Conservation (phyloP, 2,113 vertebrate genomes). For the Lampris incognitus region DNA sequence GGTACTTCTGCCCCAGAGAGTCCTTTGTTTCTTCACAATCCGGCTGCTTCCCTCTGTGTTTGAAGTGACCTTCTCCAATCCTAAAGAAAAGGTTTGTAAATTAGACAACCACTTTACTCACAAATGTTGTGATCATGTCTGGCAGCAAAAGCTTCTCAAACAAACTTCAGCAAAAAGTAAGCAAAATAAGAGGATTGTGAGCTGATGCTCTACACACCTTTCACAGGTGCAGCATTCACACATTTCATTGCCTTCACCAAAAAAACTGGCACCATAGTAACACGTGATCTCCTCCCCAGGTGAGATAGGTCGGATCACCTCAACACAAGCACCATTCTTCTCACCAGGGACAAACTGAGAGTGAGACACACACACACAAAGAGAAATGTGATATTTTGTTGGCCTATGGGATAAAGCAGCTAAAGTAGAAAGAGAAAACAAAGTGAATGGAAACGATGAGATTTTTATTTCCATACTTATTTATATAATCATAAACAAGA, state of each 20-base stretch:
- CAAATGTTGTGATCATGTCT: not conserved
- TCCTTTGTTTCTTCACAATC: conserved; percentile 76
- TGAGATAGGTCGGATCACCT: conserved; percentile 90
- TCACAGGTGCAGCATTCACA: conserved; percentile 95
- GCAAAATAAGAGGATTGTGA: not conserved
- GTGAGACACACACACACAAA: conserved; percentile 36
- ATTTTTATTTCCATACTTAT: not conserved
- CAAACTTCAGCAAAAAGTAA: not conserved
- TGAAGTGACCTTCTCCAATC: conserved; percentile 90
- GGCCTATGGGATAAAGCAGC: conserved; percentile 30
- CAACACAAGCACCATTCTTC: conserved; percentile 89
- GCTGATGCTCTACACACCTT: conserved; percentile 80
- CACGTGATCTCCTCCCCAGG: conserved; percentile 94
- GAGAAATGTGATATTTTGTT: conserved; percentile 54
- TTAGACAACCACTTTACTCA: not conserved
- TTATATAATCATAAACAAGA: not conserved
- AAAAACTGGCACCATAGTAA: conserved; percentile 94
- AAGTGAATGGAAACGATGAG: not conserved
- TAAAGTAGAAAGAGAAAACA: not conserved
- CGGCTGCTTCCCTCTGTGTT: conserved; percentile 72
- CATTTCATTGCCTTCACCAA: conserved; percentile 93
- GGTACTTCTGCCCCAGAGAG: conserved; percentile 84
- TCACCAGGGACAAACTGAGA: conserved; percentile 88
- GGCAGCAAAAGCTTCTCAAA: not conserved
- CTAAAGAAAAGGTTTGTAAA: conserved; percentile 61